Percentiles rank a stretch among this genome's conserved stretches.
Conservation (phyloP, 92 coral and sea anemone genomes). For the Virgularia gustaviana region DNA sequence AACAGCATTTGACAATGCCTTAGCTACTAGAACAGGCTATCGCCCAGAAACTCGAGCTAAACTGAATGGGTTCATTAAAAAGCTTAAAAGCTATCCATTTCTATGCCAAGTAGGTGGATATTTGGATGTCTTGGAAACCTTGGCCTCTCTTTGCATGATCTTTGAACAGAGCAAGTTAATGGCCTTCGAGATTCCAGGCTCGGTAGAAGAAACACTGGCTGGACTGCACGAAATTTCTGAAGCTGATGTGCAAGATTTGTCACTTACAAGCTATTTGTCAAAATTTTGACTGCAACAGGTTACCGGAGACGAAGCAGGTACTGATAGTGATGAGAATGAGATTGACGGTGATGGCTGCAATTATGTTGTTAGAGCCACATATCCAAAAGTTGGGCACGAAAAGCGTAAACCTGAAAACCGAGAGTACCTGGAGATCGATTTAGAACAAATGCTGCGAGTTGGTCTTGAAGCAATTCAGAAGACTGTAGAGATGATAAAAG, state of each 20-base stretch:
- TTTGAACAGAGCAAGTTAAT: constrained; percentile 22
- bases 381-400: constrained; percentile 4
- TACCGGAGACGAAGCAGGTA: no score
- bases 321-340: no score
- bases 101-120: constrained; percentile 21
- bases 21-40: no score
- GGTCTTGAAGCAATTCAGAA: neutral
- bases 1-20: constrained; percentile 1
- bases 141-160: constrained; percentile 10
- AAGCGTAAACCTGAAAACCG: constrained; percentile 4
- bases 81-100: constrained; percentile 12
- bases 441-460: neutral
- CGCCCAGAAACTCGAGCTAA: neutral
- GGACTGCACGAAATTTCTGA: constrained; percentile 14
- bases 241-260: no score
- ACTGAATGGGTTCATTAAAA: neutral
- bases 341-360: no score
- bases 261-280: no score
- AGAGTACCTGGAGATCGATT: neutral
- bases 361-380: no score
- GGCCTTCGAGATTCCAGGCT: neutral
- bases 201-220: constrained; percentile 5
- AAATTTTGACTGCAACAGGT: no score
- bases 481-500: neutral
- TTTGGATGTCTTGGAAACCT: constrained; percentile 26